Conservation (phyloP, 2,888 invertebrate species). For the Meteorus colon region DNA sequence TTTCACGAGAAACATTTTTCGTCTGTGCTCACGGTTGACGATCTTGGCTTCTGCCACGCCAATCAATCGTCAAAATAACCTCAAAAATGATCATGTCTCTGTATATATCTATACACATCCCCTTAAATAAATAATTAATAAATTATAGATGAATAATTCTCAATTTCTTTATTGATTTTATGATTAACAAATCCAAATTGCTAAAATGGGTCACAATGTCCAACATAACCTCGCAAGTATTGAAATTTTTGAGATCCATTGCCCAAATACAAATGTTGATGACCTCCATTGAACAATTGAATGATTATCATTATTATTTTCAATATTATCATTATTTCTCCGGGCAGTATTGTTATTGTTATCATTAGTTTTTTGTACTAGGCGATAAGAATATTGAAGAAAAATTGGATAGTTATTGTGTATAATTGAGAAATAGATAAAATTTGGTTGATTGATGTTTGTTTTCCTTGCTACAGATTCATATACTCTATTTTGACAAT, state of each 20-base stretch:
- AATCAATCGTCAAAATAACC: slow-evolving; percentile 67
- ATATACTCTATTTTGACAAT: slow-evolving; percentile 49
- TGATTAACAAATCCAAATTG: not conserved
- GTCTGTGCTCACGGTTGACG: slow-evolving; percentile 70
- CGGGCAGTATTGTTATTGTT: not conserved
- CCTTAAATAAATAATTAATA: not conserved
- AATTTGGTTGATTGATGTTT: too few relatives aligned
- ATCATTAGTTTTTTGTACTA: too few relatives aligned
- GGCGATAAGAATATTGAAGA: too few relatives aligned
- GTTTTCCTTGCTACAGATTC: slow-evolving; percentile 21
- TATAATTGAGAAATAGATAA: too few relatives aligned
- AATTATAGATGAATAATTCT: not conserved
- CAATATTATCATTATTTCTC: not conserved
- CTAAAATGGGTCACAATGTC: not conserved
- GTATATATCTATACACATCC: not conserved
- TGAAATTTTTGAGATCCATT: not conserved
- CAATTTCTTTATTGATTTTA: not conserved
- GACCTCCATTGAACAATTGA: not conserved
- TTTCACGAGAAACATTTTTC: slow-evolving; percentile 60
- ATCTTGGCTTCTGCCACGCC: slow-evolving; percentile 71
- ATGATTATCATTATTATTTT: not conserved
- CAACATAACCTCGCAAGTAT: not conserved
- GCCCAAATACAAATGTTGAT: not conserved
- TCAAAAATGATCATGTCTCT: slow-evolving; percentile 40
- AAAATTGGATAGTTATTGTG: too few relatives aligned